Evolutionary conservation across 2,888 invertebrate genomes (phyloP).

Genomic region (Ferrisia virgata): DNA sequence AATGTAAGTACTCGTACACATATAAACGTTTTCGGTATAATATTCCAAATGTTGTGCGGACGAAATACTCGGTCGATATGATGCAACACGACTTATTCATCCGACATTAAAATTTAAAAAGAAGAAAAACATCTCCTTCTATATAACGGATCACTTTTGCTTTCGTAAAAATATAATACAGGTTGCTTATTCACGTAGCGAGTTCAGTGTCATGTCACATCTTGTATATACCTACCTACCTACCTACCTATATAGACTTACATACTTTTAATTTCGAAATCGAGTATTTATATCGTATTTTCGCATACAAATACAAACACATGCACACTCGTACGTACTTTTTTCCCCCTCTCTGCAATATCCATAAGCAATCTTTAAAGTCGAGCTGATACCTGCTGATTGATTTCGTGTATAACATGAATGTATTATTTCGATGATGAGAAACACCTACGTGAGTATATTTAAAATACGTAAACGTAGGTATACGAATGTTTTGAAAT

Average conservation of each 20-base stretch:
- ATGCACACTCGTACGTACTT: too few relatives aligned
- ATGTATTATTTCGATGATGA: background rate
- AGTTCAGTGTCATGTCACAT: slow-evolving; percentile 11
- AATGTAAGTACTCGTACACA: too few relatives aligned
- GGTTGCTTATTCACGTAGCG: background rate
- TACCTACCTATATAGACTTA: too few relatives aligned
- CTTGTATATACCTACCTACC: too few relatives aligned
- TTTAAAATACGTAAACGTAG: too few relatives aligned
- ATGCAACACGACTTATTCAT: background rate
- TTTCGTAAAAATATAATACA: slow-evolving; percentile 5
- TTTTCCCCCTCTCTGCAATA: background rate
- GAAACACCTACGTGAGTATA: background rate
- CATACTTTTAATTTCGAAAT: background rate
- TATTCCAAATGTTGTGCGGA: background rate
- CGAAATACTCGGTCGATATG: background rate
- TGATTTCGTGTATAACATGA: background rate
- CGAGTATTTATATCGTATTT: background rate
- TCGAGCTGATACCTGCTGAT: background rate
- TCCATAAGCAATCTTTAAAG: too few relatives aligned
- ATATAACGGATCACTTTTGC: background rate
- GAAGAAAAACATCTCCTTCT: background rate
- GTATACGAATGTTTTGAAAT: too few relatives aligned
- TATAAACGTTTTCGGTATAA: background rate
- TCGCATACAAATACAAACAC: too few relatives aligned
- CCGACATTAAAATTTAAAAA: background rate